Percentiles rank a stretch among this genome's conserved stretches.
Evolutionary conservation across 2,888 invertebrate species (phyloP).

Genomic region (Hoplodrina blanda): DNA sequence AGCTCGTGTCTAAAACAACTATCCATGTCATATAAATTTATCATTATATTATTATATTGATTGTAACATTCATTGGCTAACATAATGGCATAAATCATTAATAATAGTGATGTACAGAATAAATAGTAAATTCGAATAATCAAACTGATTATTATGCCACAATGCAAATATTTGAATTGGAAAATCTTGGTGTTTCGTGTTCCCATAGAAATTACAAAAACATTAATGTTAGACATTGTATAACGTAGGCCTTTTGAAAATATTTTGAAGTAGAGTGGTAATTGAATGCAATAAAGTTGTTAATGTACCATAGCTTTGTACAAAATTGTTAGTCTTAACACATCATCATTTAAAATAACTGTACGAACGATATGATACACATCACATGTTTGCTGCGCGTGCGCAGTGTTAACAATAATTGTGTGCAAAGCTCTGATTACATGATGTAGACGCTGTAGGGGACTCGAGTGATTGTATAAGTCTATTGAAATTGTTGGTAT

Average conservation of each 20-base stretch:
- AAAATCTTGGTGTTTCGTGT: conserved; percentile 78
- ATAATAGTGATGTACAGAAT: conserved; percentile 66
- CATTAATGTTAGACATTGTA: conserved; percentile 71
- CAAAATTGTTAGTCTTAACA: conserved; percentile 33
- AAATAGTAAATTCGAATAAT: conserved; percentile 65
- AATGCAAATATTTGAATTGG: conserved; percentile 67
- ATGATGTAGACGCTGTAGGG: conserved; percentile 80
- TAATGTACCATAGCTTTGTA: conserved; percentile 71
- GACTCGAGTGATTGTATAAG: conserved; percentile 89
- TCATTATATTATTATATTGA: conserved; percentile 66
- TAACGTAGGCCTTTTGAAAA: conserved; percentile 85
- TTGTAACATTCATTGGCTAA: conserved; percentile 71
- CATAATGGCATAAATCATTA: conserved; percentile 61
- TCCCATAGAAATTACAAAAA: conserved; percentile 76
- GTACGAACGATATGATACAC: conserved; percentile 12
- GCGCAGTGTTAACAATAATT: conserved; percentile 29
- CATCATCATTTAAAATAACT: not conserved
- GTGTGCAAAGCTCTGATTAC: conserved; percentile 71
- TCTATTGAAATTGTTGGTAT: conserved; percentile 88
- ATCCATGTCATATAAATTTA: conserved; percentile 77
- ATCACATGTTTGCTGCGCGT: conserved; percentile 10
- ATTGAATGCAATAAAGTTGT: conserved; percentile 86
- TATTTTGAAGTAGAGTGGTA: conserved; percentile 85
- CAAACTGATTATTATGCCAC: conserved; percentile 63
- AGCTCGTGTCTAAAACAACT: conserved; percentile 78